phyloP scores from a whole-genome alignment of 2,797 vertebrate species.

The Crenuchus spilurus region DNA sequence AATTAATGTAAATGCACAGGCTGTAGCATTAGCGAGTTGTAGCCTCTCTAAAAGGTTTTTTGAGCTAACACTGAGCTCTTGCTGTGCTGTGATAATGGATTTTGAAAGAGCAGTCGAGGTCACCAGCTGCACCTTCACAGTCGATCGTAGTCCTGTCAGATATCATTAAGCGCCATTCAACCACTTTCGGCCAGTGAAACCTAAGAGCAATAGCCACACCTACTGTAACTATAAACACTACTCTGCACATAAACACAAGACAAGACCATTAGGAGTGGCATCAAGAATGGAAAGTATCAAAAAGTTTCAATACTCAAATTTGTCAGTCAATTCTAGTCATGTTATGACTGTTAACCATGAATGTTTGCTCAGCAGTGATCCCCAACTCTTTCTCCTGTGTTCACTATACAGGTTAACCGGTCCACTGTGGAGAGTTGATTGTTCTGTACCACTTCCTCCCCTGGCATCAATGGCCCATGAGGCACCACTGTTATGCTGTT shows the following conservation, averaged over 20 bases:
- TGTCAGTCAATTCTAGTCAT: no score
- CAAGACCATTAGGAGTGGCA: no score
- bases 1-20: slow-evolving; percentile 51
- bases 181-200: neutral
- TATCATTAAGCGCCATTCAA: slow-evolving; percentile 35
- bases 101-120: slow-evolving; percentile 44
- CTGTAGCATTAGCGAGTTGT: slow-evolving; percentile 35
- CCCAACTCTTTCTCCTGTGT: no score
- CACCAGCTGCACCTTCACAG: slow-evolving; percentile 45
- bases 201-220: slow-evolving; percentile 11
- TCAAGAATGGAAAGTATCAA: no score
- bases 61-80: slow-evolving; percentile 42
- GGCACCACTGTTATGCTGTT: no score
- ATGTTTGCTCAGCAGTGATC: no score
- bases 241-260: neutral
- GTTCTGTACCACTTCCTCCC: no score
- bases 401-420: no score
- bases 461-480: no score
- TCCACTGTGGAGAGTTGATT: no score
- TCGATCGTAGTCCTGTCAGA: slow-evolving; percentile 40
- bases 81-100: slow-evolving; percentile 55
- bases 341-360: no score
- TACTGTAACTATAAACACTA: neutral
- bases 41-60: slow-evolving; percentile 33
- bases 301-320: no score